phyloP scores from a whole-genome alignment of 2,888 invertebrate species.

The Troilus luridus region DNA sequence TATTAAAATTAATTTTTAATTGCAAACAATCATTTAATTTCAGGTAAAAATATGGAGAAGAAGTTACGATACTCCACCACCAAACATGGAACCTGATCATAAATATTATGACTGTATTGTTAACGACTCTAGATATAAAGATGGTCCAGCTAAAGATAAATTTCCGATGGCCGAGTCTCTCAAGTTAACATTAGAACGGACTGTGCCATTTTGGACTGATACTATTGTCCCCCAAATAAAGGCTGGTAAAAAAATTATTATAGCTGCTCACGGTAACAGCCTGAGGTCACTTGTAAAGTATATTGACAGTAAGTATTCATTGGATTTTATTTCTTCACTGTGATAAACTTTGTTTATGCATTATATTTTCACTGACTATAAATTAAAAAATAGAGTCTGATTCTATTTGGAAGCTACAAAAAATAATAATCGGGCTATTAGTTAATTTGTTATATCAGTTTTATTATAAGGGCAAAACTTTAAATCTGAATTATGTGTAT shows the following conservation, averaged over 20 bases:
- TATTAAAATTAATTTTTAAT: neutral
- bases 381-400: too few relatives aligned
- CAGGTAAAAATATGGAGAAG: constrained; percentile 89
- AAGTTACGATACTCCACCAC: constrained; percentile 86
- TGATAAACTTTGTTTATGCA: neutral
- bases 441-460: too few relatives aligned
- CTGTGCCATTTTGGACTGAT: constrained; percentile 89
- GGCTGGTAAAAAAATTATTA: constrained; percentile 83
- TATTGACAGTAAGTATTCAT: constrained; percentile 78
- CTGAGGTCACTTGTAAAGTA: constrained; percentile 89
- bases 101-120: constrained; percentile 82
- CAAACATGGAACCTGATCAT: constrained; percentile 83
- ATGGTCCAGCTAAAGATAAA: constrained; percentile 78
- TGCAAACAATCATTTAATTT: neutral
- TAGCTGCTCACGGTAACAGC: constrained; percentile 91
- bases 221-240: constrained; percentile 87
- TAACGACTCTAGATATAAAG: constrained; percentile 82
- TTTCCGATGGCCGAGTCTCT: constrained; percentile 89
- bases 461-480: too few relatives aligned
- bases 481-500: too few relatives aligned
- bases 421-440: too few relatives aligned
- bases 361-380: neutral
- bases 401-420: too few relatives aligned
- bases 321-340: neutral
- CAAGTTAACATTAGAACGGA: constrained; percentile 84